phyloP scores from a whole-genome alignment of 2,888 invertebrate species.

The Tetragonisca angustula region DNA sequence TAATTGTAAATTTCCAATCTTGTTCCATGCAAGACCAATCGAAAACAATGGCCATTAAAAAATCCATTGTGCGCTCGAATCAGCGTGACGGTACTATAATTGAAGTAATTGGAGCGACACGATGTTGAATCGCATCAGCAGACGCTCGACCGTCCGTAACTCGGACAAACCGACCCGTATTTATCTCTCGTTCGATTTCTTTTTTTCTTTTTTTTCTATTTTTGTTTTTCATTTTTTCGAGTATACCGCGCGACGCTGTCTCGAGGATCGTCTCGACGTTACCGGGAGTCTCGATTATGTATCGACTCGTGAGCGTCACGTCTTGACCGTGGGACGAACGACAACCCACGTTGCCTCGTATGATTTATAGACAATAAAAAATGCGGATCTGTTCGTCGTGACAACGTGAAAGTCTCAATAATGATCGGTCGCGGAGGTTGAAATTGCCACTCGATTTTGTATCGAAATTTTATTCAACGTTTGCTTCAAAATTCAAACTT shows the following conservation, averaged over 20 bases:
- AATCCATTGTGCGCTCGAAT: constrained; percentile 49
- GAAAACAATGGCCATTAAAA: constrained; percentile 48
- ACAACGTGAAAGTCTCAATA: constrained; percentile 17
- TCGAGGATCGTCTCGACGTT: constrained; percentile 30
- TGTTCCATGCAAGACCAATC: constrained; percentile 33
- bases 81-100: constrained; percentile 52
- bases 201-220: too few species aligned
- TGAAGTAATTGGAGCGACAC: constrained; percentile 57
- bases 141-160: constrained; percentile 22
- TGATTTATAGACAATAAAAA: constrained; percentile 49
- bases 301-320: constrained; percentile 40
- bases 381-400: constrained; percentile 16
- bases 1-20: constrained; percentile 28
- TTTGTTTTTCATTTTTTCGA: constrained; percentile 12
- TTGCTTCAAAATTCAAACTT: neutral
- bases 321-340: constrained; percentile 51
- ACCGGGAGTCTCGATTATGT: constrained; percentile 34
- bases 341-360: constrained; percentile 45
- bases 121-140: constrained; percentile 38
- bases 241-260: constrained; percentile 30
- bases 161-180: constrained; percentile 1
- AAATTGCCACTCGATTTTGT: constrained; percentile 2
- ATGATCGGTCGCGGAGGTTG: constrained; percentile 34
- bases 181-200: constrained; percentile 1
- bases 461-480: neutral